phyloP scores from a whole-genome alignment of 1,140 invertebrate genomes.

The Ceratina calcarata region DNA sequence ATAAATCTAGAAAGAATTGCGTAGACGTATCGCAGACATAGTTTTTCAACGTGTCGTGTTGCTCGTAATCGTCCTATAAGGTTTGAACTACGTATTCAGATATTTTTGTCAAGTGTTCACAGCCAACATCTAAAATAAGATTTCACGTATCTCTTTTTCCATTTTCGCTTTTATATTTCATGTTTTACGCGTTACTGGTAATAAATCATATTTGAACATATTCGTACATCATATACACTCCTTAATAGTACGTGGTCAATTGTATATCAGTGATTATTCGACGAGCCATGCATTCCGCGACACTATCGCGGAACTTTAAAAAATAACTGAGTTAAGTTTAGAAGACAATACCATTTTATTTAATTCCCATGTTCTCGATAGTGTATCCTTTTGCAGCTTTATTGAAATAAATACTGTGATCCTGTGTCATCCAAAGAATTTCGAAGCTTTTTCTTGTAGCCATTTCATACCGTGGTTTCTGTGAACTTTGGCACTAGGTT shows the following conservation, averaged over 20 bases:
- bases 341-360: constrained; percentile 3
- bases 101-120: constrained; percentile 59
- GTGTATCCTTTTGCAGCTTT: neutral
- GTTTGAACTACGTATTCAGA: constrained; percentile 46
- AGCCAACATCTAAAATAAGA: constrained; percentile 68
- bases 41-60: constrained; percentile 16
- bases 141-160: constrained; percentile 28
- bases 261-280: too few relatives aligned
- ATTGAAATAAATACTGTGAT: neutral
- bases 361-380: neutral
- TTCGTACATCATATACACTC: too few relatives aligned
- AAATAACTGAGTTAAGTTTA: neutral
- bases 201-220: constrained; percentile 24
- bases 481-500: constrained; percentile 21
- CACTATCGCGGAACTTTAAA: too few relatives aligned
- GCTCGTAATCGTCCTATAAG: constrained; percentile 33
- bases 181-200: neutral
- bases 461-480: neutral
- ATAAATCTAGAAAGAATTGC: constrained; percentile 20
- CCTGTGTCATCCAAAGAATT: neutral
- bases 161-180: constrained; percentile 17
- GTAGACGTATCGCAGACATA: constrained; percentile 4
- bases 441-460: constrained; percentile 10
- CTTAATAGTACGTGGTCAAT: too few relatives aligned
- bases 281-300: too few relatives aligned